A percentile compares a stretch with the other conserved stretches of the same genome.
phyloP scores from a whole-genome alignment of 2,113 vertebrate genomes.

The Sylvia atricapilla region DNA sequence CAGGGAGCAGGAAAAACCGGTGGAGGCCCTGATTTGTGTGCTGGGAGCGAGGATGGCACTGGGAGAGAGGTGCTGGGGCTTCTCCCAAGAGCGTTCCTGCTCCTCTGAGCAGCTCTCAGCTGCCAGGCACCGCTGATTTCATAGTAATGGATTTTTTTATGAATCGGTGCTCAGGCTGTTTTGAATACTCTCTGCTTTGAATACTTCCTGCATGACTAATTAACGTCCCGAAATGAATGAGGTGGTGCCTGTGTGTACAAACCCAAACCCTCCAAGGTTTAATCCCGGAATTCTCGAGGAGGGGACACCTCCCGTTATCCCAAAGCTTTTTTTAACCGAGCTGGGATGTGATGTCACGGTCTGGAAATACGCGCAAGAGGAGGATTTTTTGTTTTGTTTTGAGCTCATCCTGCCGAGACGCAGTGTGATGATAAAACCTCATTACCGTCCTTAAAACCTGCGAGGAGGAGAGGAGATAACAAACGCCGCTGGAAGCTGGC shows the following conservation, averaged over 20 bases:
- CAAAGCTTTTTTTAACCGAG: neutral
- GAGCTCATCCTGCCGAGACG: neutral
- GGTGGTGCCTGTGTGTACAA: accelerated
- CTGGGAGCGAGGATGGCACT: neutral
- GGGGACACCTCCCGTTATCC: neutral
- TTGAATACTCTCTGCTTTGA: neutral
- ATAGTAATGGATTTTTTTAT: neutral
- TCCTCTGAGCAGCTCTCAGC: neutral
- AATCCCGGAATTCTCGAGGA: neutral
- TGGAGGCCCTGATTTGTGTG: neutral
- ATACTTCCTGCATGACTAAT: slow-evolving; percentile 12
- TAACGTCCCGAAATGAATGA: neutral
- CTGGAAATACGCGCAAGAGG: neutral
- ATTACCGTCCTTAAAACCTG: neutral
- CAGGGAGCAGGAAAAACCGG: neutral
- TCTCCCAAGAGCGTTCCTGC: neutral
- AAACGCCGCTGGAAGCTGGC: neutral
- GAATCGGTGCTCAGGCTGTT: neutral
- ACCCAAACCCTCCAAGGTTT: accelerated
- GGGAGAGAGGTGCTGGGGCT: neutral
- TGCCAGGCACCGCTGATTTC: neutral
- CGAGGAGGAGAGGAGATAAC: neutral
- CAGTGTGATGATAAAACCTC: neutral
- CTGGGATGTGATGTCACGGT: neutral
- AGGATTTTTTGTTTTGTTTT: neutral